These are phyloP conservation scores for Hystrix brachyura DNA, from an alignment of 2,113 vertebrate species.

Conservation along the genomic window DNA sequence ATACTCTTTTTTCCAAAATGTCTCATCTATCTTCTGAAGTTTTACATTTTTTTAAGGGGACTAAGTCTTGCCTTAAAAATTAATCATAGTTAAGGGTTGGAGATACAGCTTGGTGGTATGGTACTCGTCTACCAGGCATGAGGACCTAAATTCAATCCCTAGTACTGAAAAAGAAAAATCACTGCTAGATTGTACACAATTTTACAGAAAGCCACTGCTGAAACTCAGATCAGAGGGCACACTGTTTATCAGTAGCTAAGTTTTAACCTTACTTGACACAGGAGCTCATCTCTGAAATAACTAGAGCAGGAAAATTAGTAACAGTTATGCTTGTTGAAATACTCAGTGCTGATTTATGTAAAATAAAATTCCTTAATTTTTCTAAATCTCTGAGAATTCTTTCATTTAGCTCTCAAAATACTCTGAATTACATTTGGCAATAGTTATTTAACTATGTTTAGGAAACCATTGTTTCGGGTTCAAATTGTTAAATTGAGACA, in stretches of 20 bases:
- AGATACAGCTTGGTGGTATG: not conserved
- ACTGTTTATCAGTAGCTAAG: not conserved
- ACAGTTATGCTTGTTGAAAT: not conserved
- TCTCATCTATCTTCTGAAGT: not conserved
- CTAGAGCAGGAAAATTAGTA: not conserved
- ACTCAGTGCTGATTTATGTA: not conserved
- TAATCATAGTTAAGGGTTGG: not conserved
- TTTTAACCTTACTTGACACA: not conserved
- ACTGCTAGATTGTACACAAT: not conserved
- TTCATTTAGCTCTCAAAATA: not conserved
- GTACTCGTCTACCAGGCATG: not conserved
- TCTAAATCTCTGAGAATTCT: constrained; percentile 1
- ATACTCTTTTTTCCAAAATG: not conserved
- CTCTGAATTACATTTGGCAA: not conserved
- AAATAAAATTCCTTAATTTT: constrained; percentile 45
- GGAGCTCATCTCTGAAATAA: not conserved
- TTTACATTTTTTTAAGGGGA: not conserved
- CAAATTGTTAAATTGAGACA: not conserved
- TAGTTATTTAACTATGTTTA: constrained; percentile 15
- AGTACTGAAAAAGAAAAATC: not conserved
- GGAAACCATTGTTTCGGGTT: not conserved
- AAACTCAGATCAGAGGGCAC: not conserved
- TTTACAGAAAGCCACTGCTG: not conserved
- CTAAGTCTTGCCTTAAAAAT: not conserved
- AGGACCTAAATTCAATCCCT: not conserved